These are phyloP conservation scores for Cyaniris semiargus DNA, from an alignment of 2,888 invertebrate genomes.

Conservation along the genomic window DNA sequence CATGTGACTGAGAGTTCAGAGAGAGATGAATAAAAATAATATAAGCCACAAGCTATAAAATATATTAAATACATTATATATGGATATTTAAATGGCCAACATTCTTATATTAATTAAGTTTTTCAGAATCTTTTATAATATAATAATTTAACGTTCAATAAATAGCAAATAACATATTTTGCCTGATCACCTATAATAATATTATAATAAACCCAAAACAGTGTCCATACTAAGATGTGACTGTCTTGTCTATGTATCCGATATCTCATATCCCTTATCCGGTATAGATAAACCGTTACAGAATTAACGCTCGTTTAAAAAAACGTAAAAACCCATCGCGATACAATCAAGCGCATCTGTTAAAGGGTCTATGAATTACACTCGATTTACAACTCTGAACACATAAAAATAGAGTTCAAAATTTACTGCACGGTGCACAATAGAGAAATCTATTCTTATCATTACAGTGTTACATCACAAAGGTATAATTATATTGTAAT, in stretches of 20 bases:
- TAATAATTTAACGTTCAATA: too few species aligned
- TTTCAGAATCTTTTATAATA: too few species aligned
- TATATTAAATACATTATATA: too few species aligned
- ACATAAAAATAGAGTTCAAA: neutral
- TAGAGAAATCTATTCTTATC: constrained; percentile 29
- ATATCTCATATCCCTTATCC: constrained; percentile 15
- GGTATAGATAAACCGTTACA: constrained; percentile 11
- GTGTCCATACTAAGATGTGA: neutral
- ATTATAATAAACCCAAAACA: too few species aligned
- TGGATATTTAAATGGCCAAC: too few species aligned
- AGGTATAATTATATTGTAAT: constrained; percentile 26
- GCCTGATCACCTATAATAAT: too few species aligned
- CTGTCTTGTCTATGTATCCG: neutral
- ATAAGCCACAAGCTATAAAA: too few species aligned
- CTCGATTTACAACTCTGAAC: neutral
- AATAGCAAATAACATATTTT: too few species aligned
- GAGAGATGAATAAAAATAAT: too few species aligned
- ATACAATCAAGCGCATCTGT: constrained; percentile 14
- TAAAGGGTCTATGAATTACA: constrained; percentile 8
- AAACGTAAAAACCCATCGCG: neutral
- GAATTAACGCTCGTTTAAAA: constrained; percentile 21
- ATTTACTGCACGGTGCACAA: neutral
- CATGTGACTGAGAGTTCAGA: too few species aligned
- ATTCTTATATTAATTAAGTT: too few species aligned
- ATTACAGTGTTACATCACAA: constrained; percentile 28